Evolutionary conservation across 2,797 vertebrate genomes (phyloP).

Genomic region (Jordanella pulchra): DNA sequence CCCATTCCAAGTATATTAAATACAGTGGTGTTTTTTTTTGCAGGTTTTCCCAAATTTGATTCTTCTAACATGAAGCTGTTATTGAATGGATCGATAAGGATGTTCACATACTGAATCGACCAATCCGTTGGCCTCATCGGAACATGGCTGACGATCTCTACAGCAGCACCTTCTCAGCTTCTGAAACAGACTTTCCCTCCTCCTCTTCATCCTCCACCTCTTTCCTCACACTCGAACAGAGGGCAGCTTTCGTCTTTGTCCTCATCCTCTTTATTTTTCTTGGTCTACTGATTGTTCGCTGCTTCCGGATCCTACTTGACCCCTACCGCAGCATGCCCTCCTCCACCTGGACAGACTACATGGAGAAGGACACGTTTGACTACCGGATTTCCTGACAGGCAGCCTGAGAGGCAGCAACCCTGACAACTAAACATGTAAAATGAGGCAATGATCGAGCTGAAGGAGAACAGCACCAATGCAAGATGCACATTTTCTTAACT

Average conservation of each 20-base stretch:
- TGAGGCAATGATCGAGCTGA: conserved; percentile 27
- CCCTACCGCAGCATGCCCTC: conserved; percentile 85
- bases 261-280: conserved; percentile 84
- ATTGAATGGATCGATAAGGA: conserved; percentile 3
- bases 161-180: conserved; percentile 77
- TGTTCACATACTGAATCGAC: background rate
- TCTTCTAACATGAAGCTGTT: background rate
- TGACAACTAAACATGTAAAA: conserved; percentile 10
- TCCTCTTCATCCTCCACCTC: conserved; percentile 56
- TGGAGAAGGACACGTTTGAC: conserved; percentile 85
- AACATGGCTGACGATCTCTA: conserved; percentile 73
- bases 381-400: conserved; percentile 82
- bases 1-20: background rate
- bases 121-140: conserved; percentile 2
- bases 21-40: background rate
- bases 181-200: conserved; percentile 54
- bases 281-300: conserved; percentile 83
- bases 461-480: conserved; percentile 12
- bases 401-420: conserved; percentile 65
- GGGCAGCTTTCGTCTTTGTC: conserved; percentile 81
- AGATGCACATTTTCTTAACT: conserved; percentile 9
- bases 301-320: conserved; percentile 85
- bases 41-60: conserved; percentile 13
- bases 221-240: conserved; percentile 80
- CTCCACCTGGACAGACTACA: conserved; percentile 85